Base-by-base conservation (phyloP, 2,113 vertebrate genomes). In the Chlorodrepanis virens region DNA sequence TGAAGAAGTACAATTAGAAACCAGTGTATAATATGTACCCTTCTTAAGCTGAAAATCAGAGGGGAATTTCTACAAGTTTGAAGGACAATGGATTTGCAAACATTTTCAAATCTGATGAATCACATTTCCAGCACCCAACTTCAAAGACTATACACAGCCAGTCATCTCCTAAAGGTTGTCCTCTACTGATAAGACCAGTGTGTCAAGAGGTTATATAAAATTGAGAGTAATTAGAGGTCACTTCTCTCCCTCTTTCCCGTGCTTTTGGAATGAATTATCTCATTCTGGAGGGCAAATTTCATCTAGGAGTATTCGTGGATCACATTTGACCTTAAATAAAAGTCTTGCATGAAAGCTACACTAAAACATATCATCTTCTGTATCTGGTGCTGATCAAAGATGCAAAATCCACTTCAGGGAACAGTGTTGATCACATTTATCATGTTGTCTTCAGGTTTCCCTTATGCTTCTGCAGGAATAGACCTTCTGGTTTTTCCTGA, bases 1-100 rank as follows among this genome's bases (percentile, higher is more conserved):
- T 76, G 45, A 61, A 76, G 45, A 87, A 83, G n/a, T 39, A 83
- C 45, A 77, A 74, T 95, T 86, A 90, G 86, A 90, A 93, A 83
- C 14, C 23, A 61, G 33, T 12, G 37, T 60, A 24, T 52, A 81
- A 86, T 25, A 50, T 1, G 1, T 49, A 65, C 7, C 65, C 60
- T 61, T 70, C 63, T 93, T 88, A 90, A 95, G 45, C 64, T 74
- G 39, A 59, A 90, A 81, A 90, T 90, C 54, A 61, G 68, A 70
- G 57, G 68, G 27, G 45, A 88, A 61, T 74, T 86, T 65, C 9
- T 77, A 53, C 49, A 83, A 83, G 19, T 68, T 53, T 90, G 59
- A 92, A 92, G 50, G 29, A 39, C 45, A 84, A 16, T 42, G 39
- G 37, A 70, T 92, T 86, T 83, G 29, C 50, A 86, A 92, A 42